These are phyloP conservation scores for Beroe ovata DNA, from an alignment of 37 sponge, comb jelly and placozoan genomes.

Conservation along the genomic window DNA sequence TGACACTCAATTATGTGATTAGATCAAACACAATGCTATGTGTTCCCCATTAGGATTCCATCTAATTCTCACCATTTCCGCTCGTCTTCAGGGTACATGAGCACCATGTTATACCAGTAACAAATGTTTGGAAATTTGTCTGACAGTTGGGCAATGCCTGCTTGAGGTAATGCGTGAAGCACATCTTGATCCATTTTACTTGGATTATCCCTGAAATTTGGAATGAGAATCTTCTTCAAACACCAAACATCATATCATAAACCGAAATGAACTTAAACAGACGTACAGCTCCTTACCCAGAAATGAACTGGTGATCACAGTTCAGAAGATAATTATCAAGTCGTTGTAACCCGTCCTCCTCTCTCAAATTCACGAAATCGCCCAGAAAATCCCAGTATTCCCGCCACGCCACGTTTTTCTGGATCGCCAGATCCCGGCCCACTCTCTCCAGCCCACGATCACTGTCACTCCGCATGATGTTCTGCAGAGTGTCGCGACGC, in stretches of 20 bases:
- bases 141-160: neutral
- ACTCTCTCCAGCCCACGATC: conserved; percentile 88
- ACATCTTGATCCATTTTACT: conserved; percentile 54
- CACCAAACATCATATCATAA: neutral
- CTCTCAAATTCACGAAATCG: conserved; percentile 72
- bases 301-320: neutral
- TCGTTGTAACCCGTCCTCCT: conserved; percentile 71
- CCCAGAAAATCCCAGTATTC: conserved; percentile 92
- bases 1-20: too few species aligned
- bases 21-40: too few species aligned
- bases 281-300: conserved; percentile 13
- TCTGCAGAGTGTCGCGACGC: conserved; percentile 66
- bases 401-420: conserved; percentile 74
- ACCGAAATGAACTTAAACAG: neutral
- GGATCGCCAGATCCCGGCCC: conserved; percentile 79
- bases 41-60: too few species aligned
- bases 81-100: conserved; percentile 28
- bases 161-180: conserved; percentile 5
- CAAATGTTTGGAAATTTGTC: conserved; percentile 19
- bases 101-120: conserved; percentile 12
- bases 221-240: neutral
- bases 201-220: neutral
- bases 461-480: conserved; percentile 78
- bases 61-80: conserved; percentile 36
- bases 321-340: conserved; percentile 76